Base-by-base conservation (phyloP, 2,113 vertebrate species). In the Oreotragus oreotragus region DNA sequence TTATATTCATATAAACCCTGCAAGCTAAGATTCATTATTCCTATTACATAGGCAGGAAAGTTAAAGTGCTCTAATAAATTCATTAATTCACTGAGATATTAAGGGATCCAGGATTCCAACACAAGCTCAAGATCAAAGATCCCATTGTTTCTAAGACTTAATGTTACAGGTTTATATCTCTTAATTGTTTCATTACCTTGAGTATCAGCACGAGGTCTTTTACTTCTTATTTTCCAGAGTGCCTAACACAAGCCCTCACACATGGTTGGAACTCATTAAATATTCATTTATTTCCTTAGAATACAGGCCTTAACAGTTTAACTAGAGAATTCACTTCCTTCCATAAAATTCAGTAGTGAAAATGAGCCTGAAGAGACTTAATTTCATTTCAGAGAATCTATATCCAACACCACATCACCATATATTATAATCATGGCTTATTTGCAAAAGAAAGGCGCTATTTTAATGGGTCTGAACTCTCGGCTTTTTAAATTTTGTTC, bases 201-300 rank as follows among this genome's bases (percentile, higher is more conserved):
- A 53, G 45, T 1, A 10, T 47, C 47, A 17, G 43, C 33, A 30
- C 12, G 2, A 14, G 1, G 2, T 13, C 5, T 84, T 83, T 88
- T 60, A 15, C 15, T 70, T 83, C 47, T 27, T 28, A 45, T 92
- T 76, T 86, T 49, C 58, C 64, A n/a, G 21, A 87, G 33, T 33
- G 51, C 51, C 36, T 91, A 94, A n/a, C 55, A 55, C 1, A 49
- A 57, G 14, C 45, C 39, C 60, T 89, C 21, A 43, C 30, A 66
- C 5, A 1, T 30, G 39, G 39, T 7, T 86, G 23, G 5, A 77
- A 58, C 30, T 93, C 58, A 91, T 97, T 89, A 95, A 96, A 89
- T 94, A 96, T 96, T 84, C 84, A 92, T 88, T 96, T 79, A 70
- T 84, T 96, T 97, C 84, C n/a, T 88, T 77, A 45, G 47, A 89